phyloP scores from a whole-genome alignment of 2,888 invertebrate species.

The Dromius quadrimaculatus region DNA sequence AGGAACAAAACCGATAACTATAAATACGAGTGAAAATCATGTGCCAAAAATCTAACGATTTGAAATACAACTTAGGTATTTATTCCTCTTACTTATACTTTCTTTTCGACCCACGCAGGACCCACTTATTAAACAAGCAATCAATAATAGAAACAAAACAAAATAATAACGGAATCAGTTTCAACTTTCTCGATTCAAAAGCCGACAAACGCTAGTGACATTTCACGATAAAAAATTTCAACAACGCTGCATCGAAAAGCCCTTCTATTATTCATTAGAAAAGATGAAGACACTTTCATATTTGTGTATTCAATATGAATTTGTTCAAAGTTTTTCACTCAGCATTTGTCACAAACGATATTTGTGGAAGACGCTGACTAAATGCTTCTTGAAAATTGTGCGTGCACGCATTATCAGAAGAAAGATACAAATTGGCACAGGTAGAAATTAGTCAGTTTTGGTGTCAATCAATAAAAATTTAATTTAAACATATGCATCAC shows the following conservation, averaged over 20 bases:
- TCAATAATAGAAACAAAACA: constrained; percentile 32
- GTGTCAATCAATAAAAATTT: no score
- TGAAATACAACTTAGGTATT: background rate
- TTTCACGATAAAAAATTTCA: constrained; percentile 37
- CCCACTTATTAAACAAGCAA: constrained; percentile 18
- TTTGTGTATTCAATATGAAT: constrained; percentile 43
- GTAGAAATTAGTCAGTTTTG: no score
- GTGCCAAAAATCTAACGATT: constrained; percentile 20
- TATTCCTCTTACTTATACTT: constrained; percentile 17
- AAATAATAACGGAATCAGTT: constrained; percentile 27
- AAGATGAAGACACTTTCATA: constrained; percentile 35
- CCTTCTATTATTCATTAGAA: constrained; percentile 31
- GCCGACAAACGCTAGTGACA: constrained; percentile 24
- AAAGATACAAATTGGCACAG: no score
- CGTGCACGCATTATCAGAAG: no score
- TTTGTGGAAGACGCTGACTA: no score
- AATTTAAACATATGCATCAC: no score
- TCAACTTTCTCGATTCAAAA: constrained; percentile 33
- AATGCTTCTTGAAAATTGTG: no score
- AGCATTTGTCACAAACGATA: no score
- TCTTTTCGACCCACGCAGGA: constrained; percentile 23
- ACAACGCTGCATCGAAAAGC: constrained; percentile 34
- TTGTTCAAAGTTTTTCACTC: constrained; percentile 42
- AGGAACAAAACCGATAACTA: constrained; percentile 6
- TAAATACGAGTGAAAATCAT: constrained; percentile 26